Base-by-base conservation (phyloP, 2,888 invertebrate species). In the Bimastos eiseni region DNA sequence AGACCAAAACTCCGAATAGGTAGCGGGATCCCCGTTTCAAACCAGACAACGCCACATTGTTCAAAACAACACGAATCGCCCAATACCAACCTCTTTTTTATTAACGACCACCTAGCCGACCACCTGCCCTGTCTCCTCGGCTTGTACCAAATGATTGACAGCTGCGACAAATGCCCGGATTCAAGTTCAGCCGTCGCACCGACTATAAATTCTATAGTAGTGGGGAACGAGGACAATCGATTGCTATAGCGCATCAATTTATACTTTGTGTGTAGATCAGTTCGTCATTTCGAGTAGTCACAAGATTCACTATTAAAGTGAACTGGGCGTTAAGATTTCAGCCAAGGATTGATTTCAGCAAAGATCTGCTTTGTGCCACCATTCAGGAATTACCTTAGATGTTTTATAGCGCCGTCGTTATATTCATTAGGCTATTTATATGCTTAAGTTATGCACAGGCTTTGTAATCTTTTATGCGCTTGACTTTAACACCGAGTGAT, bases 141-240 rank as follows among this genome's bases (percentile, higher is more conserved):
- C 70, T 70, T 70, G 30, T 70, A n/a, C 30, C 70, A 11, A 34
- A 21, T 86, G 86, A 86, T 86, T 86, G 86, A 86, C 86, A 86
- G 34, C 34, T 33, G 70, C 70, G 86, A 86, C 86, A 86, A 86
- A 86, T 86, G 86, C 86, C 86, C 86, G 86, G 86, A 86, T 86
- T 86, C 37, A 86, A 70, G n/a, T n/a, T 70, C 70, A n/a, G 8
- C 70, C 70, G 70, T 70, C 70, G 70, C 70, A 70, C 70, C 70
- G 70, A 70, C 70, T 70, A 70, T n/a, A 70, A 49, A 49, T 49
- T 49, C 49, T 49, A 21, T 49, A 49, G 1, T 70, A 70, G 70
- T n/a, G 70, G n/a, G 30, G 70, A 70, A 70, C n/a, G 70, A n/a
- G n/a, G 30, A 70, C 70, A n/a, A 8, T 70, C n/a, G n/a, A 70